Conservation (phyloP, 2,888 invertebrate species). For the Octonoba sinensis region DNA sequence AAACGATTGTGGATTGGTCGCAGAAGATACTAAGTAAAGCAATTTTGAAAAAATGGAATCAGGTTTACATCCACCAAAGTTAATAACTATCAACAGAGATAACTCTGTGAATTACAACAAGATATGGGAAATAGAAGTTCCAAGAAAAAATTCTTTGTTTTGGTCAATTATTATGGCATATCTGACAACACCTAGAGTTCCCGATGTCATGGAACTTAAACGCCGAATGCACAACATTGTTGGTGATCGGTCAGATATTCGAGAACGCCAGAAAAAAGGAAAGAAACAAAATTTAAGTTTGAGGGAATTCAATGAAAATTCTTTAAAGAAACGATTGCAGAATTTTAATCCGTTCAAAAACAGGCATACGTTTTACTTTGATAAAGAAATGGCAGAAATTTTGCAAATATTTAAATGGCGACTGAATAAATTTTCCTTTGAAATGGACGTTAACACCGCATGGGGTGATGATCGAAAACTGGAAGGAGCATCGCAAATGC, state of each 20-base stretch:
- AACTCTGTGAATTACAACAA: background rate
- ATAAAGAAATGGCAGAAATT: background rate
- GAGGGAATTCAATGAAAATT: background rate
- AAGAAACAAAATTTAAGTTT: too few species aligned
- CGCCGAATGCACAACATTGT: background rate
- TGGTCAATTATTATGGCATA: background rate
- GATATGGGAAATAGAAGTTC: background rate
- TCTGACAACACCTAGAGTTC: background rate
- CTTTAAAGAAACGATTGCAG: background rate
- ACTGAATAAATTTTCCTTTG: background rate
- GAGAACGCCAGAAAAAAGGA: background rate
- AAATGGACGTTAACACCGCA: background rate
- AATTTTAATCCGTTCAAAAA: slow-evolving; percentile 4
- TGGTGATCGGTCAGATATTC: background rate
- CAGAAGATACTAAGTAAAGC: too few species aligned
- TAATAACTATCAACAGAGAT: background rate
- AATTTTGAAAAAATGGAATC: too few species aligned
- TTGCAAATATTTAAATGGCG: background rate
- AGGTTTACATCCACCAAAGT: background rate
- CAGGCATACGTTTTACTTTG: background rate
- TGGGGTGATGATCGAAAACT: background rate
- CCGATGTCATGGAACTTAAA: background rate
- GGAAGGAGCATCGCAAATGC: background rate
- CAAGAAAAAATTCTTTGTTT: background rate
- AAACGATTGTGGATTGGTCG: too few species aligned